These are phyloP conservation scores for Anomalospiza imberbis DNA, from an alignment of 2,797 vertebrate species.

Conservation along the genomic window DNA sequence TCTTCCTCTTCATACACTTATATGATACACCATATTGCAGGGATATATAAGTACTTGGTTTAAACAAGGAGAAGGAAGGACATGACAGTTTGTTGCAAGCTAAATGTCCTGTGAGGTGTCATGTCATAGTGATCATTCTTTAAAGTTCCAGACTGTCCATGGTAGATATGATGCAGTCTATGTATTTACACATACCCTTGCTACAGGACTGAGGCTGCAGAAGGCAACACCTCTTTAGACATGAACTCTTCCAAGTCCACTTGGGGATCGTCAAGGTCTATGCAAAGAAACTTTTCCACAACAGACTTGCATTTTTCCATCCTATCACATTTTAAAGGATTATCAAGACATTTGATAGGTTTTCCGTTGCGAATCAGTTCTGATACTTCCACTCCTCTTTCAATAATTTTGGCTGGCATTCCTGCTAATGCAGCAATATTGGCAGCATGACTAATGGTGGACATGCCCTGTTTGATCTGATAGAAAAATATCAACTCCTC, in stretches of 20 bases:
- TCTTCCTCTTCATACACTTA: neutral
- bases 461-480: conserved; percentile 89
- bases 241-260: conserved; percentile 84
- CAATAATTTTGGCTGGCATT: conserved; percentile 82
- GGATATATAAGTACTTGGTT: neutral
- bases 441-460: conserved; percentile 88
- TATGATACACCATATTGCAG: neutral
- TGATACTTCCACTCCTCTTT: conserved; percentile 87
- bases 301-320: conserved; percentile 81
- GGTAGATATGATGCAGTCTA: neutral
- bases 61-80: neutral
- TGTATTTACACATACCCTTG: neutral
- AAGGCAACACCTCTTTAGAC: conserved; percentile 82
- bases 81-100: neutral
- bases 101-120: neutral
- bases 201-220: conserved; percentile 67
- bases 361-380: conserved; percentile 63
- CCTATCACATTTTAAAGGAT: conserved; percentile 70
- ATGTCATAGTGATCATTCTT: neutral
- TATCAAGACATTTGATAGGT: conserved; percentile 76
- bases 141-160: neutral
- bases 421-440: conserved; percentile 91
- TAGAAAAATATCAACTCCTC: conserved; percentile 93
- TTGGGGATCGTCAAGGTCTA: conserved; percentile 85
- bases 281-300: conserved; percentile 84